A percentile compares a stretch with the other conserved stretches of the same genome.
Evolutionary conservation across 2,113 vertebrate species (phyloP).

Genomic region (Pollimyrus isidori): DNA sequence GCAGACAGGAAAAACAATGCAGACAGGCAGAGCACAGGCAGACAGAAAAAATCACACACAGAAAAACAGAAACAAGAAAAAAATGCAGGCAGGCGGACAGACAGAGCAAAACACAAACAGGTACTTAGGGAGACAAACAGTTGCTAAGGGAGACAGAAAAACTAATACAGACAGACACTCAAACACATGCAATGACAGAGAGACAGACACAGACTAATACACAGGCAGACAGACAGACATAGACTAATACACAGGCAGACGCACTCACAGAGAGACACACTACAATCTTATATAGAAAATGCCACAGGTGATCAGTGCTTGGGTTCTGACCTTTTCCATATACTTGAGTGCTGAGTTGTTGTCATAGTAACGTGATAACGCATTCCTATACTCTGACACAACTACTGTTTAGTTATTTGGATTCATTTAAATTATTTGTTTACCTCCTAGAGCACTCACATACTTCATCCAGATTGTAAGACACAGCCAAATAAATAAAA

Average conservation of each 20-base stretch:
- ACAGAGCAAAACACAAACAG: neutral
- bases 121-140: neutral
- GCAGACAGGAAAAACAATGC: neutral
- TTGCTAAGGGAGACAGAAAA: neutral
- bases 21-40: neutral
- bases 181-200: neutral
- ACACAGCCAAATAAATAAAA: neutral
- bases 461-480: neutral
- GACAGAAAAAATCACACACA: neutral
- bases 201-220: neutral
- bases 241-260: neutral
- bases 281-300: neutral
- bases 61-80: neutral
- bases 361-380: neutral
- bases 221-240: neutral
- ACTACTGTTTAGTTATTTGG: neutral
- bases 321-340: neutral
- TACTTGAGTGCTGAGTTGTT: neutral
- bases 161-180: neutral
- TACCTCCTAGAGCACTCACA: neutral
- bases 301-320: neutral
- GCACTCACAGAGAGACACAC: neutral
- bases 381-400: neutral
- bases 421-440: constrained; percentile 1
- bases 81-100: neutral